phyloP scores from a whole-genome alignment of 2,888 invertebrate species.

The Caenorhabditis panamensis region DNA sequence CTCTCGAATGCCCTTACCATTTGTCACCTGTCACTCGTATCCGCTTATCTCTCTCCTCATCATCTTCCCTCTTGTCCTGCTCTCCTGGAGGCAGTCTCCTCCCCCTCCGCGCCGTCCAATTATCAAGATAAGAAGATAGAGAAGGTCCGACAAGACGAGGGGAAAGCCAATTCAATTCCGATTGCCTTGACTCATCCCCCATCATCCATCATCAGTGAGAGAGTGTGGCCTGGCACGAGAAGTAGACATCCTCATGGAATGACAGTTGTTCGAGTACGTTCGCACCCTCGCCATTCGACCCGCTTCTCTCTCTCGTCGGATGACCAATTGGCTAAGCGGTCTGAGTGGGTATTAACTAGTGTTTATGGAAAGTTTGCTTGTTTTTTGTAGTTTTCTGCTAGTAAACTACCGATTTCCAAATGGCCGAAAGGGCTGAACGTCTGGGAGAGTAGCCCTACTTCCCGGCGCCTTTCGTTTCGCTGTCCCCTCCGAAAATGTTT shows the following conservation, averaged over 20 bases:
- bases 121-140: constrained; percentile 49
- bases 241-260: constrained; percentile 34
- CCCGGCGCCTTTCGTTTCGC: not conserved
- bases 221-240: constrained; percentile 16
- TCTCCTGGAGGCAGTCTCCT: constrained; percentile 3
- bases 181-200: constrained; percentile 40
- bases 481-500: constrained; percentile 1
- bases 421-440: not conserved
- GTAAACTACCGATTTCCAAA: not conserved
- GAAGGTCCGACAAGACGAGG: constrained; percentile 6
- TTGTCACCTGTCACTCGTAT: constrained; percentile 38
- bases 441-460: not conserved
- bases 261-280: constrained; percentile 60
- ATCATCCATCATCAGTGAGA: constrained; percentile 42
- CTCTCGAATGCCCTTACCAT: constrained; percentile 44
- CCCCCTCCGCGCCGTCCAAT: constrained; percentile 19
- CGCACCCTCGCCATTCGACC: constrained; percentile 39
- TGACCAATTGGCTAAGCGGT: constrained; percentile 48
- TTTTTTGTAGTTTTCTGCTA: constrained; percentile 4
- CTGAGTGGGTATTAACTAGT: not conserved
- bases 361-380: constrained; percentile 2
- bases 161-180: constrained; percentile 31
- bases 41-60: constrained; percentile 13
- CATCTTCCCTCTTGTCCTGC: constrained; percentile 12
- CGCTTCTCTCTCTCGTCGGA: constrained; percentile 5